Percentiles rank a stretch among this genome's conserved stretches.
These are phyloP conservation scores for Eupithecia vulgata DNA, from an alignment of 2,888 invertebrate genomes.

Conservation along the genomic window DNA sequence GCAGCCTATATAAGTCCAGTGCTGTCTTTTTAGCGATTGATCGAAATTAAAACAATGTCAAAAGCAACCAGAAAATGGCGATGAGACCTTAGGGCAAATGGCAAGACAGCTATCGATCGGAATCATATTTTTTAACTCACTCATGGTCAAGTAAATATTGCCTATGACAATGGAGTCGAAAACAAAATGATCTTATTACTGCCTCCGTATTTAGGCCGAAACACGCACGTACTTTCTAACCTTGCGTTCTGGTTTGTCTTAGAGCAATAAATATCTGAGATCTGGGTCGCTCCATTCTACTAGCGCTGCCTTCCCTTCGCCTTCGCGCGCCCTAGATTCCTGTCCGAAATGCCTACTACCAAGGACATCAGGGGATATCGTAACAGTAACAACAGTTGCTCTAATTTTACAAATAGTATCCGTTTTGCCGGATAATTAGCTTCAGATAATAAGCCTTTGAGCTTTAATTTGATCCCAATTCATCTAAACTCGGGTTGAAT, in stretches of 20 bases:
- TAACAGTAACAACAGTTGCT: constrained; percentile 31
- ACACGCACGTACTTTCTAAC: constrained; percentile 47
- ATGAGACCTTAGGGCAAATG: not conserved
- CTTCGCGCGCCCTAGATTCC: constrained; percentile 66
- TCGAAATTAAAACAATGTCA: too few species aligned
- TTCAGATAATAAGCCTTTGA: not conserved
- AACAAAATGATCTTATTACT: constrained; percentile 41
- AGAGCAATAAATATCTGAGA: constrained; percentile 46
- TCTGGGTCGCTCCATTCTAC: constrained; percentile 54
- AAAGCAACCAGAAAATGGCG: too few species aligned
- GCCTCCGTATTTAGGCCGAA: constrained; percentile 47
- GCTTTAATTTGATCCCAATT: not conserved
- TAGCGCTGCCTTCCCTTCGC: constrained; percentile 58
- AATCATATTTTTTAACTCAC: constrained; percentile 19
- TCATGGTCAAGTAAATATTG: not conserved
- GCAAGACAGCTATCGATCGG: not conserved
- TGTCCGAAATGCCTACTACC: constrained; percentile 62
- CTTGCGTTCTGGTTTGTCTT: constrained; percentile 47
- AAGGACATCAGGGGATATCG: constrained; percentile 54
- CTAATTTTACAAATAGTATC: constrained; percentile 15
- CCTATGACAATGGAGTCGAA: constrained; percentile 15
- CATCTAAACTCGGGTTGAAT: not conserved
- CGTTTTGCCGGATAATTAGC: not conserved
- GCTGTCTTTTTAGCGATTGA: too few species aligned
- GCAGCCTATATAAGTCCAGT: too few species aligned